Base-by-base conservation (phyloP, 2,113 vertebrate genomes). In the Aegypius monachus region DNA sequence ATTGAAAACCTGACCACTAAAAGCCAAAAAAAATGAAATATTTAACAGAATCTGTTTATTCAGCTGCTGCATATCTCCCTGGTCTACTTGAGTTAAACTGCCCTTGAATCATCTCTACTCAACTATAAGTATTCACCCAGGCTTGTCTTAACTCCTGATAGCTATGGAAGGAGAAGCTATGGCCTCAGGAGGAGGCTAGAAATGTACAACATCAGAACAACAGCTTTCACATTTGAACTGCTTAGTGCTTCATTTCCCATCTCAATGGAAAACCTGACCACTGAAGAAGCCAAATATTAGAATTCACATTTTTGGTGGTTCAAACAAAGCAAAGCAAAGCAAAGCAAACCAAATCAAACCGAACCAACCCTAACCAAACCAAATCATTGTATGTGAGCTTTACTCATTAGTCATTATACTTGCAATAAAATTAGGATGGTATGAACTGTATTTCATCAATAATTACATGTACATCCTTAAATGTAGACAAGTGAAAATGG, bases 311-410 rank as follows among this genome's bases (percentile, higher is more conserved):
- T 70, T 73, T 40, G 2, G 8, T 29, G 61, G 8, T 31, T 56
- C 40, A 61, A 56, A 4, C 3, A 59, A 61, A 70, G 2, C 19
- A 68, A 78, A 72, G 0, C 8, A 61, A 74, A 32, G 1, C 20
- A 63, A 68, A 55, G 0, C 17, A 53, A 73, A 53, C 0, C 32
- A 77, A 77, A 55, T 0, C 10, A 81, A 91, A 40, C 1, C 8
- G 48, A 75, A 63, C 1, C 9, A 48, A 59, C 36, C 2, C 13
- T 38, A 81, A 43, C 5, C 6, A 50, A 50, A 50, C 50, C 50
- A 52, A 75, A 21, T 11, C 6, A 36, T 5, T 82, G 2, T 42
- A 66, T 74, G 27, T 66, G 40, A 86, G 20, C 5, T 90, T 82
- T 73, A 42, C 2, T 66, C 14, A 85, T 63, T 77, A 45, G 11